Evolutionary conservation across 2,797 vertebrate species (phyloP).

Genomic region (Anguilla pacifica): DNA sequence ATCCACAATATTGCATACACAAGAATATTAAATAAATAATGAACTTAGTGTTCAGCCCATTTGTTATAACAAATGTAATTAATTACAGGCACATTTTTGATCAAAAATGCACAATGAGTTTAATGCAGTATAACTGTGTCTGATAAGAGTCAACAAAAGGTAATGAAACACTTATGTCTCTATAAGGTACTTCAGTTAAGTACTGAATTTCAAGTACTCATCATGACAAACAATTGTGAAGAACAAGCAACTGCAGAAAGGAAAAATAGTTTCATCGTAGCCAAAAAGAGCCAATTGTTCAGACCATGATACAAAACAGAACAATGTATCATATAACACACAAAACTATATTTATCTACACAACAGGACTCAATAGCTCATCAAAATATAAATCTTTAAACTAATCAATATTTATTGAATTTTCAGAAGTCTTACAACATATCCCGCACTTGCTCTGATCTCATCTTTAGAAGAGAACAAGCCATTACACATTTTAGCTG

Average conservation of each 20-base stretch:
- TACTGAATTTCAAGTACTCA: no score
- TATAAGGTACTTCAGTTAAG: no score
- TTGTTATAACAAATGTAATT: not conserved
- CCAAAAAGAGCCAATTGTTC: no score
- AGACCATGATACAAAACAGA: no score
- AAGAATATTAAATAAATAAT: no score
- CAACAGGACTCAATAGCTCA: not conserved
- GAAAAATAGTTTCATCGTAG: no score
- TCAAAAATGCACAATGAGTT: not conserved
- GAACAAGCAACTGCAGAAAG: not conserved
- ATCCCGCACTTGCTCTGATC: not conserved
- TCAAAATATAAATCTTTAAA: not conserved
- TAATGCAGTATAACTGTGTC: no score
- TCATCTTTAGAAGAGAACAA: slow-evolving; percentile 16
- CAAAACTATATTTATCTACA: not conserved
- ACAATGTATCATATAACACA: not conserved
- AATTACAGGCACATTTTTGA: not conserved
- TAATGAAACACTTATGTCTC: no score
- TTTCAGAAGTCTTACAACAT: not conserved
- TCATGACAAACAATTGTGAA: no score
- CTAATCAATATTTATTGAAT: not conserved
- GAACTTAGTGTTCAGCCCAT: not conserved
- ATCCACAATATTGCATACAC: no score
- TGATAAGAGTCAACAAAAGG: no score
- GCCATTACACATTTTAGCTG: not conserved